A percentile compares a stretch with the other conserved stretches of the same genome.
phyloP scores from a whole-genome alignment of 2,888 invertebrate species.

The Agrochola lota region DNA sequence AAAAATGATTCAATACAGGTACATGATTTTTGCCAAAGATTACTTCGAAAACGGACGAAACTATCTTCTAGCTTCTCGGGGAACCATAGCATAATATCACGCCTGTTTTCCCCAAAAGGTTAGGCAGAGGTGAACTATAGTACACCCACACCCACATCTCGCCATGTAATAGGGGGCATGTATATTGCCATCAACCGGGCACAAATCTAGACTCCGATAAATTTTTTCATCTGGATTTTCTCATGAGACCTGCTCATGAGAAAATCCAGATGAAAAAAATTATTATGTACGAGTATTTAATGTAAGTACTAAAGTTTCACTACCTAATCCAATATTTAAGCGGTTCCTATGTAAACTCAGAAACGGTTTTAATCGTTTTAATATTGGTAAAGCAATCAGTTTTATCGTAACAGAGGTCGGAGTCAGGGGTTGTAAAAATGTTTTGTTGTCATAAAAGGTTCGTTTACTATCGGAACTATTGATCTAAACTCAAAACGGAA shows the following conservation, averaged over 20 bases:
- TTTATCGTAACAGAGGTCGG: slow-evolving; percentile 10
- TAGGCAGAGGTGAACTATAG: no score
- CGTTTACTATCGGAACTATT: slow-evolving; percentile 8
- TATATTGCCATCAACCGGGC: no score
- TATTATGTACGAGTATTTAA: not conserved
- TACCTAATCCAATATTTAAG: not conserved
- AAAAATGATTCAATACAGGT: not conserved
- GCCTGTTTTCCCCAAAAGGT: no score
- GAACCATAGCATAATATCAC: no score
- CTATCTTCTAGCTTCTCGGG: no score
- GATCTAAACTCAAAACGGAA: slow-evolving; percentile 4
- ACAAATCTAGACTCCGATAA: no score
- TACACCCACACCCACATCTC: no score
- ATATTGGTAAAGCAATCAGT: slow-evolving; percentile 6
- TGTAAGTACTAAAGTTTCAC: not conserved
- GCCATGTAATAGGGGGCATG: no score
- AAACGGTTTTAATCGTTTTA: not conserved
- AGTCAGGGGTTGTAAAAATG: slow-evolving; percentile 10
- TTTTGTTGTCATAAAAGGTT: slow-evolving; percentile 11
- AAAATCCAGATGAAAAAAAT: no score
- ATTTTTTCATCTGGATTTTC: no score
- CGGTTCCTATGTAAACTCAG: not conserved
- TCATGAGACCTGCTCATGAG: no score
- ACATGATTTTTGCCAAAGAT: not conserved
- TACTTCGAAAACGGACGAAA: no score